These are phyloP conservation scores for Lordiphosa clarofinis DNA, from an alignment of 1,140 invertebrate genomes.

Conservation along the genomic window DNA sequence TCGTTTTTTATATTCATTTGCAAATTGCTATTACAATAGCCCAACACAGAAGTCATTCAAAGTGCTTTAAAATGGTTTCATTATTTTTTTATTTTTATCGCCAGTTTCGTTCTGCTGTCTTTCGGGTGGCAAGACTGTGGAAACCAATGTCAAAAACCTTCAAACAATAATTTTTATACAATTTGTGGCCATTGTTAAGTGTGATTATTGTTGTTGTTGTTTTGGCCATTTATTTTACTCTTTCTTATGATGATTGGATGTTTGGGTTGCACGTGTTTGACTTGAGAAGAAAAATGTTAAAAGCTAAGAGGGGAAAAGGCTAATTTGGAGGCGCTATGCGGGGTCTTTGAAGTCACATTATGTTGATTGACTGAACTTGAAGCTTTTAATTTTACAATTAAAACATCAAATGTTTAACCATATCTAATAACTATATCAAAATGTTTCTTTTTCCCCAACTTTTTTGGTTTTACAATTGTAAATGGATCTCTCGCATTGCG, in stretches of 20 bases:
- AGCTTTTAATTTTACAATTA: slow-evolving; percentile 23
- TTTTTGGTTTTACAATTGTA: slow-evolving; percentile 48
- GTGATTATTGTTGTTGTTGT: slow-evolving; percentile 41
- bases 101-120: slow-evolving; percentile 31
- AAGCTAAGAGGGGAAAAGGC: slow-evolving; percentile 13
- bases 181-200: slow-evolving; percentile 36
- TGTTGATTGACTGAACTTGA: too few relatives aligned
- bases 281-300: slow-evolving; percentile 24
- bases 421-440: slow-evolving; percentile 72
- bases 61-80: slow-evolving; percentile 52
- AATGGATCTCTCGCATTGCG: slow-evolving; percentile 45
- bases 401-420: slow-evolving; percentile 27
- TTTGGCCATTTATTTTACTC: slow-evolving; percentile 30
- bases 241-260: slow-evolving; percentile 11
- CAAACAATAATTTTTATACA: slow-evolving; percentile 40
- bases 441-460: slow-evolving; percentile 28
- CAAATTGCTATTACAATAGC: slow-evolving; percentile 27
- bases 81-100: slow-evolving; percentile 39
- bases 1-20: background rate
- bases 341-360: slow-evolving; percentile 5
- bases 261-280: slow-evolving; percentile 45
- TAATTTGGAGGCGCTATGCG: background rate
- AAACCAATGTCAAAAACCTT: slow-evolving; percentile 42
- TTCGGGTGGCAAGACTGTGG: slow-evolving; percentile 1
- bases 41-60: slow-evolving; percentile 54